phyloP scores from a whole-genome alignment of 2,797 vertebrate genomes.

The Okamejei kenojei region DNA sequence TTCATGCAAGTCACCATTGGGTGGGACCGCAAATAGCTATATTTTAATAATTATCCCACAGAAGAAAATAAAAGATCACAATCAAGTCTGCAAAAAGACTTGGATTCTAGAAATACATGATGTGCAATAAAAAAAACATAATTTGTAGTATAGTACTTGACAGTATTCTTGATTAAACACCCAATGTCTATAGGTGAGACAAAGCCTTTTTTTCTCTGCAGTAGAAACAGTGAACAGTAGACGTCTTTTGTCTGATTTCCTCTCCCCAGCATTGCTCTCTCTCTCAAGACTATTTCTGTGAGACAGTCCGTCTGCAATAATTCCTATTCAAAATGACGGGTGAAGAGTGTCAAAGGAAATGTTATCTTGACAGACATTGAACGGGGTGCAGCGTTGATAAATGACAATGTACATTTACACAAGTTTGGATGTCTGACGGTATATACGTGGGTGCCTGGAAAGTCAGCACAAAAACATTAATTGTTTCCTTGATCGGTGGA shows the following conservation, averaged over 20 bases:
- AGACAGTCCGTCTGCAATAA: not conserved
- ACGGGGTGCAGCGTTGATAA: not conserved
- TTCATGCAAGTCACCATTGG: not conserved
- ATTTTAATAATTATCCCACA: slow-evolving; percentile 10
- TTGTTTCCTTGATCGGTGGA: not conserved
- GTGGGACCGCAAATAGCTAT: not conserved
- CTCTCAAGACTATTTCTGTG: not conserved
- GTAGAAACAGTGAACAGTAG: not conserved
- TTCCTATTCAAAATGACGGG: not conserved
- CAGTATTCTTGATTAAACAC: not conserved
- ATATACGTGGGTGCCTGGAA: not conserved
- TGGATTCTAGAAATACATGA: not conserved
- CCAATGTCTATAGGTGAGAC: not conserved
- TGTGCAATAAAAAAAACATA: not conserved
- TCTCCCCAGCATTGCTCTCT: not conserved
- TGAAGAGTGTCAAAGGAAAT: slow-evolving; percentile 24
- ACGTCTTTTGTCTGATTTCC: not conserved
- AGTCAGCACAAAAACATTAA: not conserved
- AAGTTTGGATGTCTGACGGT: not conserved
- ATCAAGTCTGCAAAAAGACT: not conserved
- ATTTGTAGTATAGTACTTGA: not conserved
- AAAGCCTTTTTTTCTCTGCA: not conserved
- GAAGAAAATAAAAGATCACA: not conserved
- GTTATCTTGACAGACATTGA: slow-evolving; percentile 12
- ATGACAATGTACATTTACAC: slow-evolving; percentile 28